Percentiles rank a stretch among this genome's conserved stretches.
These are phyloP conservation scores for Sminthurides bifidus DNA, from an alignment of 1,140 invertebrate genomes.

Conservation along the genomic window DNA sequence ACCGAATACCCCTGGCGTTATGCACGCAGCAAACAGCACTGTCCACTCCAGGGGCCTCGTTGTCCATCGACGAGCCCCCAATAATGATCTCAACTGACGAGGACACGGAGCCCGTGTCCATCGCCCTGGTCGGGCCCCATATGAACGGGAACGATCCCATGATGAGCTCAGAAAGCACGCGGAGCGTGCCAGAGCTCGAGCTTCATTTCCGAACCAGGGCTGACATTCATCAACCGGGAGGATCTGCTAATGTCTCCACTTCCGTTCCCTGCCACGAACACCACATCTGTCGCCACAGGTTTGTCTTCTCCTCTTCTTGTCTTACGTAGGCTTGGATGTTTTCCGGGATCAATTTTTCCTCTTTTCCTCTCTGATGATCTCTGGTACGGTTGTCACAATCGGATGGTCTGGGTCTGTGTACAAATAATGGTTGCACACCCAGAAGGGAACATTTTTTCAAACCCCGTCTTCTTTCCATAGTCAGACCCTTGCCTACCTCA, in stretches of 20 bases:
- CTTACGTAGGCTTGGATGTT: too few species aligned
- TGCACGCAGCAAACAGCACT: slow-evolving; percentile 27
- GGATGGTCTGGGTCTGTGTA: too few species aligned
- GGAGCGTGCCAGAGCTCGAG: slow-evolving; percentile 78
- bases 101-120: slow-evolving; percentile 19
- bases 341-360: too few species aligned
- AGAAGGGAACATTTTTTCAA: too few species aligned
- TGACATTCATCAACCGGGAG: slow-evolving; percentile 19
- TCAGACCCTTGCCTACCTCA: too few species aligned
- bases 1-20: slow-evolving; percentile 11
- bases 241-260: not conserved
- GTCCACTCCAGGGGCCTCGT: slow-evolving; percentile 25
- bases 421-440: too few species aligned
- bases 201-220: slow-evolving; percentile 54
- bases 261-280: slow-evolving; percentile 16
- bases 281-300: slow-evolving; percentile 24
- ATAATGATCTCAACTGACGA: slow-evolving; percentile 30
- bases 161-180: slow-evolving; percentile 42
- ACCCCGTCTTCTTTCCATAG: too few species aligned
- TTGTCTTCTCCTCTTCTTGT: too few species aligned
- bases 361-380: too few species aligned
- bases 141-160: slow-evolving; percentile 10
- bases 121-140: not conserved
- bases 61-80: slow-evolving; percentile 26
- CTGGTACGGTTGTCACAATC: too few species aligned